Base-by-base conservation (phyloP, 2,113 vertebrate genomes). In the Cavia aperea region DNA sequence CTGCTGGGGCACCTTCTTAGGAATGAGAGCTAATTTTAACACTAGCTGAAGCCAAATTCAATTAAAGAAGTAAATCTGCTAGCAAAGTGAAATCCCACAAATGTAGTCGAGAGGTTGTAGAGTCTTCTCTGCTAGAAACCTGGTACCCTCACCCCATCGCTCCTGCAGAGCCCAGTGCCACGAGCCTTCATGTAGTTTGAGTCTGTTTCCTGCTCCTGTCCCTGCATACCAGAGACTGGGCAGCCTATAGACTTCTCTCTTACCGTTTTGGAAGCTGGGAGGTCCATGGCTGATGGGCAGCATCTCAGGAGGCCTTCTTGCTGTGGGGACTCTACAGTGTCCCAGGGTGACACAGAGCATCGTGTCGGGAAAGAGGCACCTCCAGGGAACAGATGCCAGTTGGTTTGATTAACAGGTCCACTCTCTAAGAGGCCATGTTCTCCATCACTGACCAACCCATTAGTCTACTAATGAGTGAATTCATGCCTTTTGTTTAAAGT, bases 11-110 rank as follows among this genome's bases (percentile, higher is more conserved):
- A 39, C 46, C 86, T 93, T 92, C 92, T 92, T 81, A 94, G 87
- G 77, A 84, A 92, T 10, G 65, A 36, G 73, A 29, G 33, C 79
- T 93, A 86, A 86, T 84, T 95, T 87, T 92, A 89, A 95, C 83
- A 87, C 84, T 51, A 90, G 65, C 39, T 29, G 83, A 81, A 91
- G 91, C 89, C 94, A 96, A 88, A 83, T 89, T 90, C 95, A 95
- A 96, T 82, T 92, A 93, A 39, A 70, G 90, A 94, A 72, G 84
- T 85, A 73, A 93, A 88, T 92, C 89, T 90, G 58, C 89, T 24
- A 21, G 23, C 88, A 91, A 88, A 94, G 92, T 79, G 77, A 95
- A 94, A 95, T 92, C 84, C 62, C 72, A 7, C 73, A 89, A 92
- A 60, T 82, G 70, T 12, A 39, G 63, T 33, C 15, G 66, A 51